Base-by-base conservation (phyloP, 2,888 invertebrate species). In the Idaea dimidiata region DNA sequence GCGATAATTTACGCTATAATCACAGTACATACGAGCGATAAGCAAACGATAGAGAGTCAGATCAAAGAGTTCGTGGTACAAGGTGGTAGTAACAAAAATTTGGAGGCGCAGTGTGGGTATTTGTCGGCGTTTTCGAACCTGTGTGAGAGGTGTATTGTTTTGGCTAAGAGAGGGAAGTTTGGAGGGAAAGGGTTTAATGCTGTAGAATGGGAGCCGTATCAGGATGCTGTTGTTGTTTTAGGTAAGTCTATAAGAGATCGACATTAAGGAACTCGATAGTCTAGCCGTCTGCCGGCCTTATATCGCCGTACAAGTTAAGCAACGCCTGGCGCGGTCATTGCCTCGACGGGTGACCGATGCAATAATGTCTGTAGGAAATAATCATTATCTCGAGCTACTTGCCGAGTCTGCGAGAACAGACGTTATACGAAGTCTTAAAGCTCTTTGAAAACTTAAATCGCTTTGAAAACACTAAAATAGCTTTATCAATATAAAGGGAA, bases 61-160 rank as follows among this genome's bases (percentile, higher is more conserved):
- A 85, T 93, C 0, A 87, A 80, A 16, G 93, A 94, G 72, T 89
- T 95, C 62, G 89, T 94, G 59, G 83, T 84, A 66, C 91, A 93
- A 81, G 87, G 89, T 0, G 84, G 84, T 54, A 89, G 81, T 62
- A 93, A 93, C 73, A 95, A 95, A 87, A 94, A 89, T 64, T 82
- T 97, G 64, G 97, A 97, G 82, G 87, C 94, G 5, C 97, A 97
- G 76, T 97, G 97, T 73, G 98, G 98, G 0, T 95, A 96, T 64
- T 81, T 97, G 62, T 81, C 96, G 59, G 95, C 96, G 8, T 87
- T 97, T 58, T 95, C 96, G 8, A 94, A 95, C 82, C 92, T 95
- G 68, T 93, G 96, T 64, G 96, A 96, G 80, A 87, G 95, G 58
- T 95, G 94, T 80, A 91, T 96, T 54, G 91, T 90, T 54, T 76